phyloP scores from a whole-genome alignment of 1,140 invertebrate species.

The Belonocnema kinseyi region DNA sequence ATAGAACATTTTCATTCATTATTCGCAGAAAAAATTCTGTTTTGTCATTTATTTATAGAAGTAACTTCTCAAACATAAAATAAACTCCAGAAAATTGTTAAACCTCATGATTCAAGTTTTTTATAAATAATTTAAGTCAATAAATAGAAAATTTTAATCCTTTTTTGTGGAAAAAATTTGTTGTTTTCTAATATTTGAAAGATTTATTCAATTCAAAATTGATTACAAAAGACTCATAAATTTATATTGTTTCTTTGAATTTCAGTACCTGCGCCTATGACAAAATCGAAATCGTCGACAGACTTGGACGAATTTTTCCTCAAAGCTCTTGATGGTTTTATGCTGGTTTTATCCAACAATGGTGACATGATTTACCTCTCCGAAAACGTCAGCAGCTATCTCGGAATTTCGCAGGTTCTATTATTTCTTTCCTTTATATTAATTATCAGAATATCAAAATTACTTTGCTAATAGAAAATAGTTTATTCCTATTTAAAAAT shows the following conservation, averaged over 20 bases:
- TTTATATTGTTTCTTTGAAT: slow-evolving; percentile 29
- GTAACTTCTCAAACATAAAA: no score
- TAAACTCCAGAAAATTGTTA: no score
- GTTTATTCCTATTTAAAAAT: background rate
- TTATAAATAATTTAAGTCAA: no score
- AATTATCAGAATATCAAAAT: slow-evolving; percentile 12
- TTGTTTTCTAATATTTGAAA: no score
- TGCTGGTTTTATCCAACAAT: slow-evolving; percentile 88
- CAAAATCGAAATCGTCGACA: slow-evolving; percentile 66
- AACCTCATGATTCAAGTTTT: no score
- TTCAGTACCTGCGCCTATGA: slow-evolving; percentile 64
- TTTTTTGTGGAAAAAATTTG: no score
- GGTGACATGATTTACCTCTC: slow-evolving; percentile 95
- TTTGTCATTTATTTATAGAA: no score
- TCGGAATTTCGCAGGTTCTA: slow-evolving; percentile 91
- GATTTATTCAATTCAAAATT: background rate
- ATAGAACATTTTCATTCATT: no score
- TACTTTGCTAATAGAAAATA: background rate
- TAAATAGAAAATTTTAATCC: no score
- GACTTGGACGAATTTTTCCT: slow-evolving; percentile 80
- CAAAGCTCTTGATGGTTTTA: slow-evolving; percentile 91
- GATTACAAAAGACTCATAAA: slow-evolving; percentile 1
- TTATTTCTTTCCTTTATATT: background rate
- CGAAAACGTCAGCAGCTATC: slow-evolving; percentile 91
- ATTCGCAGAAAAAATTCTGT: no score